A percentile compares a stretch with the other conserved stretches of the same genome.
Conservation (phyloP, 2,797 vertebrate genomes). For the Alfaro cultratus region DNA sequence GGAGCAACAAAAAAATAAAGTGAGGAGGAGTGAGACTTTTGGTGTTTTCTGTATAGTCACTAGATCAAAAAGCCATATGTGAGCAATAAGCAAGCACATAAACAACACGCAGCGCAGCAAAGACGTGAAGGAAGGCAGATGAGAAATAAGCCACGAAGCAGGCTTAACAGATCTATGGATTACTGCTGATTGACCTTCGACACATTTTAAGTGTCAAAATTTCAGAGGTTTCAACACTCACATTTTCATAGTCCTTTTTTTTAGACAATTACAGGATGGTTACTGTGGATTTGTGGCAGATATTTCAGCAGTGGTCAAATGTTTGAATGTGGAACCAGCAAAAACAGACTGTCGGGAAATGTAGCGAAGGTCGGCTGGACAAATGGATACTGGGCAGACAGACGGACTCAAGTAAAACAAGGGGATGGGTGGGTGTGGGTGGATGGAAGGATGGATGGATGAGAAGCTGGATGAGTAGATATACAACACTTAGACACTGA, state of each 20-base stretch:
- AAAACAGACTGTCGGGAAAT: not conserved
- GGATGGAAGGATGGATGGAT: not conserved
- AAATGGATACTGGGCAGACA: not conserved
- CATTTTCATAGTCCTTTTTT: not conserved
- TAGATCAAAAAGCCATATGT: slow-evolving; percentile 60
- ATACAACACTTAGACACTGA: not conserved
- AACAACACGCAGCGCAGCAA: not conserved
- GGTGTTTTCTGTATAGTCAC: slow-evolving; percentile 27
- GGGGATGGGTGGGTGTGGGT: too few species aligned
- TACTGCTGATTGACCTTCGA: slow-evolving; percentile 44
- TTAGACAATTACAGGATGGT: not conserved
- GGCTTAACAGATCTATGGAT: slow-evolving; percentile 40
- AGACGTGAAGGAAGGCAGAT: slow-evolving; percentile 44
- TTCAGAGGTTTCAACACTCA: not conserved
- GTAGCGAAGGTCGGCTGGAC: not conserved
- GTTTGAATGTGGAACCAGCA: not conserved
- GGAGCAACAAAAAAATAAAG: slow-evolving; percentile 24
- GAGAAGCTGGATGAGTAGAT: not conserved
- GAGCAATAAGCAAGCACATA: slow-evolving; percentile 27
- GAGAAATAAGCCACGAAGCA: slow-evolving; percentile 30
- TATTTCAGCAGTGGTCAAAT: not conserved
- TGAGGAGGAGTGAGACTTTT: slow-evolving; percentile 35
- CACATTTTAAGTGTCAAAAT: not conserved
- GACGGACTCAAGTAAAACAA: not conserved
- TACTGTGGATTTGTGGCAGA: not conserved